Percentiles rank a stretch among this genome's conserved stretches.
These are phyloP conservation scores for Apoda limacodes DNA, from an alignment of 2,888 invertebrate genomes.

Conservation along the genomic window DNA sequence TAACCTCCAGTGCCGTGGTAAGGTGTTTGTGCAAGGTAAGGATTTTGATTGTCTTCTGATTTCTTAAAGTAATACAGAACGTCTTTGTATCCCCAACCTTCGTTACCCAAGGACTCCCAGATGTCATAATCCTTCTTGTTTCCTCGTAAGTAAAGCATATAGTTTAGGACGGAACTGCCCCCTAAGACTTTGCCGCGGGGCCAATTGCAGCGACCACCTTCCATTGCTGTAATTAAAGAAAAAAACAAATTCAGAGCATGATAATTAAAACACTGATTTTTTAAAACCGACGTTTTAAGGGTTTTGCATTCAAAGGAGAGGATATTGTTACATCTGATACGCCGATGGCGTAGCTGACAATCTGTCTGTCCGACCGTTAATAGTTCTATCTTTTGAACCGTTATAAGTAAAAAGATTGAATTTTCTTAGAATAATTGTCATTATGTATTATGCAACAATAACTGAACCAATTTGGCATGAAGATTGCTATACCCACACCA, in stretches of 20 bases:
- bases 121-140: conserved; percentile 90
- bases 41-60: conserved; percentile 91
- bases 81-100: conserved; percentile 88
- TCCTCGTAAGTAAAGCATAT: conserved; percentile 92
- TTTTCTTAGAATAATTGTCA: too few species aligned
- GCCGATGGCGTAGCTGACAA: too few species aligned
- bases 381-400: too few species aligned
- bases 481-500: too few species aligned
- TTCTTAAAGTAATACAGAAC: conserved; percentile 89
- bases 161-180: conserved; percentile 90
- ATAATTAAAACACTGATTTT: too few species aligned
- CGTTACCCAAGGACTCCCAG: conserved; percentile 89
- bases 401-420: too few species aligned
- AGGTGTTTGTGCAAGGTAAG: conserved; percentile 81
- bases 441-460: too few species aligned
- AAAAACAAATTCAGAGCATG: conserved; percentile 1
- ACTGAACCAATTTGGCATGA: too few species aligned
- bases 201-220: conserved; percentile 88
- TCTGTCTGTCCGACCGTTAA: too few species aligned
- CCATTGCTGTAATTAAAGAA: conserved; percentile 76
- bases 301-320: too few species aligned
- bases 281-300: too few species aligned
- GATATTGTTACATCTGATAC: too few species aligned
- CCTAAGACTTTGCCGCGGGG: conserved; percentile 93
- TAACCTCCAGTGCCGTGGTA: conserved; percentile 87